Evolutionary conservation across 2,797 vertebrate species (phyloP), one percentile per base, ranked within the genome.

Genomic region (Sebastiscus albofasciatus): DNA sequence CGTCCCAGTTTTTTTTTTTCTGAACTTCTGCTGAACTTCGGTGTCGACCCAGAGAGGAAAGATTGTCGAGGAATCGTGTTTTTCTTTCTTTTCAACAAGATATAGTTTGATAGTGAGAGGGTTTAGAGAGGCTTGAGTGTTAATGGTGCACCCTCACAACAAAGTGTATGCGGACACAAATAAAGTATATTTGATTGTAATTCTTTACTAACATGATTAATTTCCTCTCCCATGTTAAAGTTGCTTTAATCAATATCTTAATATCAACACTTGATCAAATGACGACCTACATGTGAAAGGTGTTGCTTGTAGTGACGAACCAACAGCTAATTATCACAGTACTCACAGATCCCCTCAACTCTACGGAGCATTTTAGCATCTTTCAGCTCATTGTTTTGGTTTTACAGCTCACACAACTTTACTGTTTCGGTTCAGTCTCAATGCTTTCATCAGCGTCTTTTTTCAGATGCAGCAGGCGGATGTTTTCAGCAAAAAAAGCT

Each of bases 11-110:
- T 60, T 14, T 49, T 64, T 31, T 13, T 2, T 2, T 4, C 12
- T 71, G 54, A 85, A 75, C 61, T 86, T 3, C 34, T 80, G 72
- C 67, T 86, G 64, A 83, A 82, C 56, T 79, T 39, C 18, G 31
- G 65, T 39, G 59, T 79, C 6, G n/a, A 20, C 31, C 24, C 46
- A 52, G 54, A 60, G 36, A 72, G 14, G 39, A 60, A 72, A 62
- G 27, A 24, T 72, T 62, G 13, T 58, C 29, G 14, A 72, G n/a
- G 22, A 77, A 65, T 42, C 10, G 1, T 34, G 20, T 59, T 56
- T 54, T 46, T 52, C 9, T 77, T 67, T 72, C 11, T 76, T 29
- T 31, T 29, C 18, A 46, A 26, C 24, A 80, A 56, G 29, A 42
- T 34, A 20, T 10, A 52, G 33, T 75, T 42, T 65, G 20, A 5